Conservation (phyloP, 2,888 invertebrate species). For the Silvanus unidentatus region DNA sequence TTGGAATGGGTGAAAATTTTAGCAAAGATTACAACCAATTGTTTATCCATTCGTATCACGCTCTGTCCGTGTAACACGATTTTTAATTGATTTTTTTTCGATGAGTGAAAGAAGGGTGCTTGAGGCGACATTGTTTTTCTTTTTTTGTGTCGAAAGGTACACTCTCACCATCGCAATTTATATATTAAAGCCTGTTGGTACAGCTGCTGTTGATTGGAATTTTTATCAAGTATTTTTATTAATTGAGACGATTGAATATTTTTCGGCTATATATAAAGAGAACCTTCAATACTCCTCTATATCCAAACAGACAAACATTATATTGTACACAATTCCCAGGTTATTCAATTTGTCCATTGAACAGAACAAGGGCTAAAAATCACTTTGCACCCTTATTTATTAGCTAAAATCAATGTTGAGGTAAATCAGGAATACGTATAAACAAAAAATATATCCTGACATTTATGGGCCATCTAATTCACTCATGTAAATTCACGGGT, state of each 20-base stretch:
- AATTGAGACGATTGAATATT: slow-evolving; percentile 6
- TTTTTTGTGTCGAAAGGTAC: neutral
- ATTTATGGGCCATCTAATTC: slow-evolving; percentile 43
- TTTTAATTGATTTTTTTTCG: slow-evolving; percentile 3
- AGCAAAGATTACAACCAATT: slow-evolving; percentile 2
- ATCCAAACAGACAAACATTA: neutral
- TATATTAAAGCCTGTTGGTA: neutral
- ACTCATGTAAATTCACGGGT: slow-evolving; percentile 27
- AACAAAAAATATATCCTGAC: slow-evolving; percentile 37
- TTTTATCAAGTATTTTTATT: slow-evolving; percentile 6
- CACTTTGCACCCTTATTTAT: slow-evolving; percentile 43
- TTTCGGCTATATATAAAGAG: too few species aligned
- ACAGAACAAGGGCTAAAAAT: slow-evolving; percentile 29
- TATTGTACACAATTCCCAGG: slow-evolving; percentile 24
- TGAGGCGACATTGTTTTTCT: slow-evolving; percentile 3
- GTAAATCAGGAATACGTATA: slow-evolving; percentile 37
- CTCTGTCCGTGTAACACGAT: neutral
- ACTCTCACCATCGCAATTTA: too few species aligned
- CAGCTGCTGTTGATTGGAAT: slow-evolving; percentile 5
- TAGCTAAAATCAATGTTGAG: slow-evolving; percentile 42
- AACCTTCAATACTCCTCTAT: too few species aligned
- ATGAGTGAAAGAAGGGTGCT: neutral
- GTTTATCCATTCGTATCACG: slow-evolving; percentile 3
- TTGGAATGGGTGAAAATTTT: too few species aligned
- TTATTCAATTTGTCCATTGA: slow-evolving; percentile 33